A percentile compares a stretch with the other conserved stretches of the same genome.
phyloP scores from a whole-genome alignment of 1,140 invertebrate species.

The Lordiphosa collinella region DNA sequence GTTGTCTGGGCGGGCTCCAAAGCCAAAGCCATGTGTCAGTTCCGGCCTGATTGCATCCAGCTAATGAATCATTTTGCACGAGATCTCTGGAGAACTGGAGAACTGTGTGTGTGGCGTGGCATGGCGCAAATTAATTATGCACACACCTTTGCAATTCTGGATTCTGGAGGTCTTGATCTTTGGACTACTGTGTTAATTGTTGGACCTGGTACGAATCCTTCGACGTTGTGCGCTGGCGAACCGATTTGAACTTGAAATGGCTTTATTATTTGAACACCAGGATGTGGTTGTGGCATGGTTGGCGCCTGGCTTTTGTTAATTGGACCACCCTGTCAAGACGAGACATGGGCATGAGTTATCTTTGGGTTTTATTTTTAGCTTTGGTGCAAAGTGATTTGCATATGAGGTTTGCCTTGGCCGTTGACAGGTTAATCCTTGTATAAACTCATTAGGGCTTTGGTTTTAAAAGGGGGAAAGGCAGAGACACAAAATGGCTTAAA shows the following conservation, averaged over 20 bases:
- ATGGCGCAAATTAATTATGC: conserved; percentile 72
- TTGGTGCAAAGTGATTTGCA: conserved; percentile 39
- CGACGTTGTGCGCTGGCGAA: conserved; percentile 29
- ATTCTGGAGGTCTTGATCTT: conserved; percentile 70
- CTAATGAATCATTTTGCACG: conserved; percentile 72
- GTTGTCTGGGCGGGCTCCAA: conserved; percentile 34
- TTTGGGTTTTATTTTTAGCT: conserved; percentile 42
- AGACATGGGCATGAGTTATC: conserved; percentile 39
- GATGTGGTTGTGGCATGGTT: conserved; percentile 29
- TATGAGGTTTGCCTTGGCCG: conserved; percentile 16
- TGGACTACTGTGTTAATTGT: conserved; percentile 76
- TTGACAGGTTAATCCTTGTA: conserved; percentile 61
- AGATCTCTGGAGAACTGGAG: conserved; percentile 13
- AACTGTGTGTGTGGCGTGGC: conserved; percentile 19
- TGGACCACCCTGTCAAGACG: conserved; percentile 60
- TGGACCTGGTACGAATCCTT: conserved; percentile 18
- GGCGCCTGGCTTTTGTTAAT: conserved; percentile 60
- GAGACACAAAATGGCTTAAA: no score
- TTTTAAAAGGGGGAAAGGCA: no score
- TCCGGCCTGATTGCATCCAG: conserved; percentile 66
- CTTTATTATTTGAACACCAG: conserved; percentile 64
- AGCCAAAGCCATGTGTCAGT: conserved; percentile 53
- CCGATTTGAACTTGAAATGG: conserved; percentile 73
- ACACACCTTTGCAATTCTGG: conserved; percentile 57
- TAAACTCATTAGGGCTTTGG: conserved; percentile 39